Percentiles rank a stretch among this genome's conserved stretches.
Conservation (phyloP, 2,113 vertebrate genomes). For the Sula dactylatra region DNA sequence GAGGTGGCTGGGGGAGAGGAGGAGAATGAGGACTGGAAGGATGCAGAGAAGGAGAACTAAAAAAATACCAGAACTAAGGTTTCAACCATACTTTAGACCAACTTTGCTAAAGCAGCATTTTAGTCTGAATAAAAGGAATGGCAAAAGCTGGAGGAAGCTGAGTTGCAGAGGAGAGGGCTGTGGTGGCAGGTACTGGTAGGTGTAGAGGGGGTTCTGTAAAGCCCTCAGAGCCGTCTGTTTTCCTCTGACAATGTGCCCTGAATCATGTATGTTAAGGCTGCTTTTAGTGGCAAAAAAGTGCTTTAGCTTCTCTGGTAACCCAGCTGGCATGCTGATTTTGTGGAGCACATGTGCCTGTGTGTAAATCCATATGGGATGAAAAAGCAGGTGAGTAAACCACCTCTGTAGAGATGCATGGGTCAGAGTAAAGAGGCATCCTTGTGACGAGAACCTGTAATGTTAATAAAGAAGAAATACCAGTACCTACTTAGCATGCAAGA, state of each 20-base stretch:
- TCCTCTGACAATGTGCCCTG: not conserved
- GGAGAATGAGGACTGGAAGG: not conserved
- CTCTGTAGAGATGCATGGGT: not conserved
- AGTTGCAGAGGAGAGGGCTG: not conserved
- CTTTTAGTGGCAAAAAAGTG: not conserved
- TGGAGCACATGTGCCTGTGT: not conserved
- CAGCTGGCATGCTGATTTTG: not conserved
- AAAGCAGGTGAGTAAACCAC: not conserved
- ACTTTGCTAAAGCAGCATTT: not conserved
- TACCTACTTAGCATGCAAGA: accelerated
- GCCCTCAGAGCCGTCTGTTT: not conserved
- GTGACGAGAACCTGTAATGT: accelerated
- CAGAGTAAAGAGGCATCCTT: not conserved
- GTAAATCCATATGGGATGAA: not conserved
- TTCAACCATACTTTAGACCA: not conserved
- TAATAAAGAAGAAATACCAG: not conserved
- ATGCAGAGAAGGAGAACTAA: not conserved
- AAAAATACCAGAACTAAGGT: not conserved
- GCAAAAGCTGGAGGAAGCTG: not conserved
- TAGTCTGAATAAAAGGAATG: not conserved
- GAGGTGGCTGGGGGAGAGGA: not conserved
- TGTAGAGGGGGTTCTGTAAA: not conserved
- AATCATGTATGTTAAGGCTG: not conserved
- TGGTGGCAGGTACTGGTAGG: not conserved
- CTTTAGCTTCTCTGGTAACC: not conserved